Base-by-base conservation (phyloP, 1,140 invertebrate genomes). In the Drosophila pruinosa region DNA sequence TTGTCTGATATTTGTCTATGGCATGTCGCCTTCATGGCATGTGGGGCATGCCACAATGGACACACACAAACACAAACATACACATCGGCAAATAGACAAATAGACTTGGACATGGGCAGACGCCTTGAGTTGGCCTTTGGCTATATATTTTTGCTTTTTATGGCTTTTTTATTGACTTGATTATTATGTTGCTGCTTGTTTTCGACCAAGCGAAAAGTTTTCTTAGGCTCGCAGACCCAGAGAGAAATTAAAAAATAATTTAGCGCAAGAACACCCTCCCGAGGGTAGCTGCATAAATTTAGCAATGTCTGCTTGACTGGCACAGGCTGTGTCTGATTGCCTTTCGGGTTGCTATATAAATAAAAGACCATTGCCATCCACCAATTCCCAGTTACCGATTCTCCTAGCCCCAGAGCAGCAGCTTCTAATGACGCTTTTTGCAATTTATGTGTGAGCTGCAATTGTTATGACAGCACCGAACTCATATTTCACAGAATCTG, bases 81-180 rank as follows among this genome's bases (percentile, higher is more conserved):
- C 14, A 62, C 24, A 53, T 28, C n/a, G n/a, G n/a, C n/a, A 70
- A 17, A 39, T 68, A 72, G 62, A 71, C 63, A 76, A 69, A 71
- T 71, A 61, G 72, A 73, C 78, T 68, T 68, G 77, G 77, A 80
- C 78, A 68, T 67, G 67, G 39, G 1, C 59, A 52, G 39, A 22
- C 47, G 68, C 34, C 59, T 62, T 80, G 73, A 47, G 21, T 31
- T 50, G 47, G 64, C 77, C 73, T 63, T 68, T 77, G 52, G 70
- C 65, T 59, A 86, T 72, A 80, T 80, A 80, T 86, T 85, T 45
- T 50, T 78, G 59, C 58, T 86, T 86, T 88, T 88, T 88, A 88
- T 88, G 78, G 73, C 82, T 75, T 88, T 88, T 88, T 88, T 88
- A 88, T 88, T 89, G 82, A 88, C 78, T 88, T 82, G 82, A 88